phyloP scores from a whole-genome alignment of 2,113 vertebrate genomes.

The Prochilodus magdalenae region DNA sequence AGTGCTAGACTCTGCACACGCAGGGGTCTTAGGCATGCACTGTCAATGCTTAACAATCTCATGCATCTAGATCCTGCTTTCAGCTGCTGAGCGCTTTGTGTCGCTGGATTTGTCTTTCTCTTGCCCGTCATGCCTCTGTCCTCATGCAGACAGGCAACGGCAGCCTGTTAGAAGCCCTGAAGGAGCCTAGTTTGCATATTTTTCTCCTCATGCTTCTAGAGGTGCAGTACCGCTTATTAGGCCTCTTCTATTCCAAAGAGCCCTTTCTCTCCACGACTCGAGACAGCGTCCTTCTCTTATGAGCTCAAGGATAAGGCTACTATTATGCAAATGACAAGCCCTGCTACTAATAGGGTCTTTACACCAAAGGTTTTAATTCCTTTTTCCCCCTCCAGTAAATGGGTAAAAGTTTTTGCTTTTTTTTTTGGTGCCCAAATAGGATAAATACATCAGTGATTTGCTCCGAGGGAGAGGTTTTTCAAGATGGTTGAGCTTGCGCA shows the following conservation, averaged over 20 bases:
- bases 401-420: conserved; percentile 78
- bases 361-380: conserved; percentile 80
- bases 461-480: conserved; percentile 65
- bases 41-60: conserved; percentile 46
- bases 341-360: conserved; percentile 83
- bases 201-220: conserved; percentile 51
- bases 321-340: conserved; percentile 83
- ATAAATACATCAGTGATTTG: conserved; percentile 81
- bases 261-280: conserved; percentile 64
- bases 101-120: conserved; percentile 41
- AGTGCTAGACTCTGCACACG: neutral
- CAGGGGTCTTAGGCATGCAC: conserved; percentile 20
- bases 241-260: conserved; percentile 69
- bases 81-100: conserved; percentile 40
- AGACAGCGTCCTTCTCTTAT: conserved; percentile 78
- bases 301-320: conserved; percentile 81
- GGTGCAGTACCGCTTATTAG: conserved; percentile 53
- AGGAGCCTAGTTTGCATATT: conserved; percentile 57
- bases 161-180: conserved; percentile 30
- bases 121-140: conserved; percentile 43
- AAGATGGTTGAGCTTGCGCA: conserved; percentile 63
- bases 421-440: conserved; percentile 77
- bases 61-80: conserved; percentile 44
- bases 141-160: conserved; percentile 33
- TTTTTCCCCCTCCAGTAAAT: conserved; percentile 74